Percentiles rank a stretch among this genome's conserved stretches.
Conservation (phyloP, 2,113 vertebrate genomes). For the Planiliza haematocheilus region DNA sequence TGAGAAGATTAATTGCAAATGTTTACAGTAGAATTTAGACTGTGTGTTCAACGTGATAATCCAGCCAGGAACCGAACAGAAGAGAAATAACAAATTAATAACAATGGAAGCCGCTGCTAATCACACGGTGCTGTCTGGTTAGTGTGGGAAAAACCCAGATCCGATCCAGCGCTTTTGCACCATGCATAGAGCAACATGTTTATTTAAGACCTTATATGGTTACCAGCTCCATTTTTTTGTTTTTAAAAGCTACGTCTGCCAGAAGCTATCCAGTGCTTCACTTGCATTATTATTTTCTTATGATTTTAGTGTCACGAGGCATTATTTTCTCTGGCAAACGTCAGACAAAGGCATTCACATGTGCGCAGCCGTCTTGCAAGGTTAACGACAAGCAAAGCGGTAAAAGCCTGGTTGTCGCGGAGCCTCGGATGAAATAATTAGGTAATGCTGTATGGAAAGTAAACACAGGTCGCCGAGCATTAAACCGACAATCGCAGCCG, state of each 20-base stretch:
- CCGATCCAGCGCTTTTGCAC: slow-evolving; percentile 49
- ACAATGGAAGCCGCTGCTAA: slow-evolving; percentile 77
- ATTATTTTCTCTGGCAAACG: slow-evolving; percentile 92
- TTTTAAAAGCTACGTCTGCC: slow-evolving; percentile 24
- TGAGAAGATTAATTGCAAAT: slow-evolving; percentile 83
- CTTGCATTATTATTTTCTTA: slow-evolving; percentile 85
- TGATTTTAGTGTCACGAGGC: slow-evolving; percentile 91
- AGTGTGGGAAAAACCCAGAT: slow-evolving; percentile 51
- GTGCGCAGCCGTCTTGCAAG: slow-evolving; percentile 89
- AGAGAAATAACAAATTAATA: slow-evolving; percentile 81
- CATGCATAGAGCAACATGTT: slow-evolving; percentile 53
- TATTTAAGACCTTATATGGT: slow-evolving; percentile 51
- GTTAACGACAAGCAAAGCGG: no score
- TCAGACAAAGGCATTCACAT: slow-evolving; percentile 89
- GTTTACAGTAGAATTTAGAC: slow-evolving; percentile 85
- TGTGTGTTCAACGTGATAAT: slow-evolving; percentile 84
- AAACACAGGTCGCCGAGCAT: slow-evolving; percentile 69
- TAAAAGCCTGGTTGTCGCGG: slow-evolving; percentile 79
- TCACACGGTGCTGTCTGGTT: slow-evolving; percentile 70
- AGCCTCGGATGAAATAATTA: slow-evolving; percentile 94
- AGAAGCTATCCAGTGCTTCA: slow-evolving; percentile 26
- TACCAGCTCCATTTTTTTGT: slow-evolving; percentile 35
- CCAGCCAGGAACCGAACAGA: slow-evolving; percentile 73
- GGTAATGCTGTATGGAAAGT: slow-evolving; percentile 88
- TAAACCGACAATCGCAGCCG: slow-evolving; percentile 62